These are phyloP conservation scores for Triplophysa siluroides DNA, from an alignment of 2,113 vertebrate genomes.

Conservation along the genomic window DNA sequence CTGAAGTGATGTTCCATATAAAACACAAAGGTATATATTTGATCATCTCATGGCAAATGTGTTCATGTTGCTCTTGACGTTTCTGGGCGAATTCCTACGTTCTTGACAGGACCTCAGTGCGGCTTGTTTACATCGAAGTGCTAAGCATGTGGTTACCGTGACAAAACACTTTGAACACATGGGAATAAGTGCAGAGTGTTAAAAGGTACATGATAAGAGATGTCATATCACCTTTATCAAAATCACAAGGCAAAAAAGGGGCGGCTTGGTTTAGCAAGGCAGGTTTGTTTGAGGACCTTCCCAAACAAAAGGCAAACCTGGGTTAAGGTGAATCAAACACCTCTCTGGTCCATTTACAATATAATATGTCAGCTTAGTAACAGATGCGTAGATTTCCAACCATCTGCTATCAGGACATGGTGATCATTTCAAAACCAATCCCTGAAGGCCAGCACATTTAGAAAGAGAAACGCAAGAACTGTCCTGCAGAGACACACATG, in stretches of 20 bases:
- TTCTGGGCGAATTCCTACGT: not conserved
- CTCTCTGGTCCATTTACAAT: not conserved
- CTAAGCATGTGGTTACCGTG: not conserved
- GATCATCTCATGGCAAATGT: not conserved
- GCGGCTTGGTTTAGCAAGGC: slow-evolving; percentile 19
- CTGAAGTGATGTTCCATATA: too few species aligned
- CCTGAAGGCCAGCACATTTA: slow-evolving; percentile 11
- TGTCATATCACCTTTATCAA: slow-evolving; percentile 28
- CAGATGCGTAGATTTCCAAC: not conserved
- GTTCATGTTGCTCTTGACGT: not conserved
- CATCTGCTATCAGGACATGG: not conserved
- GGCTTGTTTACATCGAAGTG: slow-evolving; percentile 39
- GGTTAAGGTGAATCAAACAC: not conserved
- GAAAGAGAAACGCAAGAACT: not conserved
- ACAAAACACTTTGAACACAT: slow-evolving; percentile 28
- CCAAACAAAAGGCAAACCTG: slow-evolving; percentile 18
- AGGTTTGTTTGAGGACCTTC: slow-evolving; percentile 23
- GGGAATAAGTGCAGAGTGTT: slow-evolving; percentile 24
- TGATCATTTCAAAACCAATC: not conserved
- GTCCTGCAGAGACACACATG: not conserved
- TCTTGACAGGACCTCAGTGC: not conserved
- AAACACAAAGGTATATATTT: not conserved
- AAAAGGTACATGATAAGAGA: slow-evolving; percentile 16
- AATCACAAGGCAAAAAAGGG: slow-evolving; percentile 32
- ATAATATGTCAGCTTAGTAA: slow-evolving; percentile 2